phyloP scores from a whole-genome alignment of 2,888 invertebrate genomes.

The Drosophila mimica region DNA sequence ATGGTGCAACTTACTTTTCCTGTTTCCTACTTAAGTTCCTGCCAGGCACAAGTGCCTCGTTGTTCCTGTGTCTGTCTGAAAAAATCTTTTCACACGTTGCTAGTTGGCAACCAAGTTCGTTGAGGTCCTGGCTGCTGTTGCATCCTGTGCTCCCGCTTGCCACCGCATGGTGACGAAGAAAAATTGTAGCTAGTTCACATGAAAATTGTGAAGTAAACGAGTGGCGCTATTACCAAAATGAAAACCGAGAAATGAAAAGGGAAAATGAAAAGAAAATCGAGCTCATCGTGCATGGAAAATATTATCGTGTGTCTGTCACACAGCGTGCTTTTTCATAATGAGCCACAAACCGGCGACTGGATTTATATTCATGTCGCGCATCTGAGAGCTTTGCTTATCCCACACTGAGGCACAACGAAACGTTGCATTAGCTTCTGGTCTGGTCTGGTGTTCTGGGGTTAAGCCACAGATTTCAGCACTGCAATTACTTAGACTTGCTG shows the following conservation, averaged over 20 bases:
- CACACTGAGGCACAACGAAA: neutral
- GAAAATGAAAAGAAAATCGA: constrained; percentile 62
- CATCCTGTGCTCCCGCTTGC: constrained; percentile 10
- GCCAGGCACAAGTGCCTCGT: constrained; percentile 59
- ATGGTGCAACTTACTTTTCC: constrained; percentile 75
- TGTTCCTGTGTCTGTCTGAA: constrained; percentile 50
- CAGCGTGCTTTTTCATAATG: constrained; percentile 43
- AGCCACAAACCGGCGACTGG: constrained; percentile 39
- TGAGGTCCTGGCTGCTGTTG: constrained; percentile 46
- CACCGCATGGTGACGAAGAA: constrained; percentile 63
- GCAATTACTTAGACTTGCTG: constrained; percentile 1
- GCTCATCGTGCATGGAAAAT: constrained; percentile 66
- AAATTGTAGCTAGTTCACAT: constrained; percentile 75
- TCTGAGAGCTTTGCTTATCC: constrained; percentile 21
- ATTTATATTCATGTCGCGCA: constrained; percentile 62
- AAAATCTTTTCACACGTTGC: constrained; percentile 70
- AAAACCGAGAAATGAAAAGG: constrained; percentile 53
- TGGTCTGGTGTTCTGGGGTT: constrained; percentile 16
- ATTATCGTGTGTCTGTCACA: constrained; percentile 50
- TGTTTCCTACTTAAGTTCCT: constrained; percentile 79
- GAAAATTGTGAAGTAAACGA: constrained; percentile 73
- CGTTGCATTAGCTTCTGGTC: neutral
- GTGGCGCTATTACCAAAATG: constrained; percentile 72
- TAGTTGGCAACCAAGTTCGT: constrained; percentile 57
- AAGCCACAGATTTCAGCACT: constrained; percentile 20